Evolutionary conservation across 1,140 invertebrate genomes (phyloP).

Genomic region (Lepeophtheirus salmonis): DNA sequence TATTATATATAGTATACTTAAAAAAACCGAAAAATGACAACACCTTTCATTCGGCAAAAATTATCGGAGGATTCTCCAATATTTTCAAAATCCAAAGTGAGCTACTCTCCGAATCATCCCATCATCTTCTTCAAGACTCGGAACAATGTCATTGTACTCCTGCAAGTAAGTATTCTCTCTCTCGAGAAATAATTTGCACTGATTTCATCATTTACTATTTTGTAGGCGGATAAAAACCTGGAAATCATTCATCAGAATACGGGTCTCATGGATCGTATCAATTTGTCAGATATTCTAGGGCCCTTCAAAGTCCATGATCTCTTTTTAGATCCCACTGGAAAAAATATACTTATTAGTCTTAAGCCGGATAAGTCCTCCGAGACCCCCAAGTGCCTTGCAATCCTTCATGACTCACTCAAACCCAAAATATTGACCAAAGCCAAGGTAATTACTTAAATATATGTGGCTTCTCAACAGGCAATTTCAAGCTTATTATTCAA

Average conservation of each 20-base stretch:
- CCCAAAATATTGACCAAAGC: conserved; percentile 4
- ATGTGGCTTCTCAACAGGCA: no score
- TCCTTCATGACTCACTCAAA: conserved; percentile 1
- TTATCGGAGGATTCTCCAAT: background rate
- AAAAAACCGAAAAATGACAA: background rate
- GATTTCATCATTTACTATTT: no score
- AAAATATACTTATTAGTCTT: conserved; percentile 5
- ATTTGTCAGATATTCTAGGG: conserved; percentile 20
- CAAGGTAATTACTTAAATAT: conserved; percentile 3
- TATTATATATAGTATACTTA: no score
- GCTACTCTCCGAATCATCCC: background rate
- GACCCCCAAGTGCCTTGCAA: background rate
- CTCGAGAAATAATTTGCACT: no score
- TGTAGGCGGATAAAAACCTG: background rate
- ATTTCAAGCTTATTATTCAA: no score
- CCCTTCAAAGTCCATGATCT: background rate
- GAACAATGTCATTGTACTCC: background rate
- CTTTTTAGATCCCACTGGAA: conserved; percentile 12
- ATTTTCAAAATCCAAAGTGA: background rate
- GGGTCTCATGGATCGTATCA: conserved; percentile 16
- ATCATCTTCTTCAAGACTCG: background rate
- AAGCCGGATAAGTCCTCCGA: conserved; percentile 3
- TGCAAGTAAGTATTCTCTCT: background rate
- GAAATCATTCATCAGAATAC: background rate
- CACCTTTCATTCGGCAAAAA: background rate